Evolutionary conservation across 2,888 invertebrate species (phyloP), one percentile per base, ranked within the genome.

Genomic region (Alsophila aescularia): DNA sequence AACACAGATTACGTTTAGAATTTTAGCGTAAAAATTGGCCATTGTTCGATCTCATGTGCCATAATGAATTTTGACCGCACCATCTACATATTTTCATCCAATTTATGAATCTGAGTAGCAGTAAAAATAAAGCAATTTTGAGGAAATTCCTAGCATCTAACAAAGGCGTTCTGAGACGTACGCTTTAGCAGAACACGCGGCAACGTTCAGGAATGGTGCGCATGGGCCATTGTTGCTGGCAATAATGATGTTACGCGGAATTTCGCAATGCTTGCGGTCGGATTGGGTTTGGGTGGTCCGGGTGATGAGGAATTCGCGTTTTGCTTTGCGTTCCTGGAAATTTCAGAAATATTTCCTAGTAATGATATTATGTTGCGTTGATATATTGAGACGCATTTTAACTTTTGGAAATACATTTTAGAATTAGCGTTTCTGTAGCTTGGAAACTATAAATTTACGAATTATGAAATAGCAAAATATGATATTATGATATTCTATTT

Each of bases 191-290:
- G 34, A 34, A 21, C 18, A 49, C 35, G 34, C 37, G 35, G 51
- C 15, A 32, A 39, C 18, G 32, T 15, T 15, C 45, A 15, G 53
- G 32, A 51, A 52, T 65, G 52, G 52, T 55, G 44, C 53, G 41
- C 18, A 57, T 58, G 47, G 42, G 34, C 58, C 34, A 61, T 60
- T 67, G 63, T 58, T 56, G 51, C 52, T 21, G 29, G 48, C 55
- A 62, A 50, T 79, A 78, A 81, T 75, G 69, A 73, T 62, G 69
- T 72, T 80, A 72, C 72, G 58, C 51, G 72, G 78, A 80, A 79
- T 72, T 73, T 67, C 66, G 60, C 71, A 67, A 72, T 66, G 63
- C 65, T 74, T 75, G 82, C 66, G 77, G 78, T 77, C 32, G 39
- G 42, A 48, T n/a, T n/a, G n/a, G n/a, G n/a, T n/a, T 45, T 47